Conservation (phyloP, 2,113 vertebrate genomes). For the Nymphicus hollandicus region DNA sequence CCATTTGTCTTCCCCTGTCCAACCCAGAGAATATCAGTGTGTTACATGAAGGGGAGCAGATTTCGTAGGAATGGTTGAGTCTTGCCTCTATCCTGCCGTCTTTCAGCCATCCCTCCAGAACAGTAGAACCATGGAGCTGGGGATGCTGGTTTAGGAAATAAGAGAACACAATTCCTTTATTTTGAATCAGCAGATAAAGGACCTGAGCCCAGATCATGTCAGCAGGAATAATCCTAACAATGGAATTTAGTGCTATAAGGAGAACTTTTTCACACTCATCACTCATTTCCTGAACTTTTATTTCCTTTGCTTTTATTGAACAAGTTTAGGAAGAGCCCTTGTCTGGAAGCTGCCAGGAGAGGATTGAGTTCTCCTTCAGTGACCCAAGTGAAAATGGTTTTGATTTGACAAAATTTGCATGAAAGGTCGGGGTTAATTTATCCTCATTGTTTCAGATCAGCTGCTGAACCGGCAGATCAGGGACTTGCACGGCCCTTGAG, state of each 20-base stretch:
- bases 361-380: background rate
- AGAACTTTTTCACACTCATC: background rate
- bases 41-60: background rate
- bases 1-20: background rate
- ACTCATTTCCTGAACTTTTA: background rate
- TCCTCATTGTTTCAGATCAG: background rate
- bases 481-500: background rate
- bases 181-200: background rate
- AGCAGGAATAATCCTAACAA: background rate
- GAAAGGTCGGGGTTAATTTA: background rate
- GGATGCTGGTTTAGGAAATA: background rate
- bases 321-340: background rate
- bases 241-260: background rate
- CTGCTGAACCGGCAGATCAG: background rate
- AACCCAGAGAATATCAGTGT: background rate
- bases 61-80: background rate
- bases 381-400: background rate
- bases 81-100: background rate
- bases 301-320: background rate
- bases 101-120: background rate
- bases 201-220: background rate
- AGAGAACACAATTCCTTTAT: background rate
- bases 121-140: fast-evolving
- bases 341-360: background rate
- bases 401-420: background rate